Conservation (phyloP, 2,797 vertebrate genomes). For the Pogoniulus pusillus region DNA sequence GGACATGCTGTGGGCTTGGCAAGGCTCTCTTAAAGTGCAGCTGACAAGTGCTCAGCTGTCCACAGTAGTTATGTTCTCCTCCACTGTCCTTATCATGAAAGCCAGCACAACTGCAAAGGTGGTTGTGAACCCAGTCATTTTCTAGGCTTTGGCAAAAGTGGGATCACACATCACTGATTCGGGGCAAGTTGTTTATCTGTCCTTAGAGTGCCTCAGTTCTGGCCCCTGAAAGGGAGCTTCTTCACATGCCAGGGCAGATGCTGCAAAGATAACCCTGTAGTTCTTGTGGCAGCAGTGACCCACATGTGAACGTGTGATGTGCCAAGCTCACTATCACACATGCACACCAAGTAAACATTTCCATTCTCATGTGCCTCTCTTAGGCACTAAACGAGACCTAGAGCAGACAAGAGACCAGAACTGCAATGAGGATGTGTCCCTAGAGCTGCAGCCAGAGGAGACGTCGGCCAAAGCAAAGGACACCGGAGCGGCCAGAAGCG, state of each 20-base stretch:
- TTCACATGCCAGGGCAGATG: accelerated
- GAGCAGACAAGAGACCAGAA: neutral
- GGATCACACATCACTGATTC: neutral
- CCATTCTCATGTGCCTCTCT: neutral
- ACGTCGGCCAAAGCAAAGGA: neutral
- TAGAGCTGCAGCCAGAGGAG: neutral
- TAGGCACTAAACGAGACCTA: neutral
- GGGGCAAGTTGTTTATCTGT: neutral
- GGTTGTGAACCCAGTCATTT: neutral
- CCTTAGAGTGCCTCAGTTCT: neutral
- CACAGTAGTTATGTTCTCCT: accelerated
- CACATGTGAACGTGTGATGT: accelerated
- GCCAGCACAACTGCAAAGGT: neutral
- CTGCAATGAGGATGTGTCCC: neutral
- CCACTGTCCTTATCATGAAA: neutral
- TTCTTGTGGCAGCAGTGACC: neutral
- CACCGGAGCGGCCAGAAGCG: neutral
- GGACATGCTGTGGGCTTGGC: neutral
- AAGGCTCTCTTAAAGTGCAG: neutral
- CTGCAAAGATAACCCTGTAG: neutral
- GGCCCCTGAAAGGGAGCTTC: neutral
- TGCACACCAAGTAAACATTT: neutral
- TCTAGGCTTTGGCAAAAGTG: neutral
- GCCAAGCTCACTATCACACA: neutral
- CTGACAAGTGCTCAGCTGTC: neutral